A percentile compares a stretch with the other conserved stretches of the same genome.
These are phyloP conservation scores for Ceratosolen solmsi DNA, from an alignment of 1,140 invertebrate species.

Conservation along the genomic window DNA sequence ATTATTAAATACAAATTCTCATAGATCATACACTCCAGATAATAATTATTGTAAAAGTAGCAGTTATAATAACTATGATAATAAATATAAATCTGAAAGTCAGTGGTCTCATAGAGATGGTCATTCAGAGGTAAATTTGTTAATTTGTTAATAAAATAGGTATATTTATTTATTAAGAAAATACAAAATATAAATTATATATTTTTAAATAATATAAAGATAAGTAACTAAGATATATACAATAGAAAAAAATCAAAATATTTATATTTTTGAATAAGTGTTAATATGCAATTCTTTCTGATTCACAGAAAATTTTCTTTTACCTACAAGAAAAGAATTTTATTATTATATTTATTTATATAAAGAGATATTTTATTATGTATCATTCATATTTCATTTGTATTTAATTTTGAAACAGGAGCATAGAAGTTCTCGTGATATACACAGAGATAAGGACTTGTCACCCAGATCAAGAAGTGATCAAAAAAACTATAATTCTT, in stretches of 20 bases:
- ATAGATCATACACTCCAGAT: conserved; percentile 61
- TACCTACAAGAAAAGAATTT: no score
- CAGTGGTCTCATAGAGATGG: conserved; percentile 63
- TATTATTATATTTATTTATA: neutral
- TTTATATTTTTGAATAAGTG: no score
- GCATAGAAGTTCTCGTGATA: conserved; percentile 59
- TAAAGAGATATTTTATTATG: neutral
- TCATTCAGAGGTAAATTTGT: conserved; percentile 63
- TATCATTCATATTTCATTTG: neutral
- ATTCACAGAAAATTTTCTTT: no score
- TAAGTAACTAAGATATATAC: no score
- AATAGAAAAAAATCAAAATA: neutral
- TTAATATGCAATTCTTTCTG: no score
- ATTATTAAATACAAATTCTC: conserved; percentile 31
- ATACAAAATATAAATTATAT: no score
- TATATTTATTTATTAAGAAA: no score
- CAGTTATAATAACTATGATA: conserved; percentile 62
- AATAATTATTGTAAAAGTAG: conserved; percentile 63
- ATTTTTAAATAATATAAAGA: no score
- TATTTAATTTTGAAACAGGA: conserved; percentile 55
- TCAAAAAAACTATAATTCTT: conserved; percentile 31
- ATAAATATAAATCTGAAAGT: conserved; percentile 67
- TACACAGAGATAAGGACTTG: conserved; percentile 66
- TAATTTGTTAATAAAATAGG: no score
- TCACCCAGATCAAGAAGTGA: conserved; percentile 58